Percentiles rank a stretch among this genome's conserved stretches.
Conservation (phyloP, 2,797 vertebrate genomes). For the Sphenodon punctatus region DNA sequence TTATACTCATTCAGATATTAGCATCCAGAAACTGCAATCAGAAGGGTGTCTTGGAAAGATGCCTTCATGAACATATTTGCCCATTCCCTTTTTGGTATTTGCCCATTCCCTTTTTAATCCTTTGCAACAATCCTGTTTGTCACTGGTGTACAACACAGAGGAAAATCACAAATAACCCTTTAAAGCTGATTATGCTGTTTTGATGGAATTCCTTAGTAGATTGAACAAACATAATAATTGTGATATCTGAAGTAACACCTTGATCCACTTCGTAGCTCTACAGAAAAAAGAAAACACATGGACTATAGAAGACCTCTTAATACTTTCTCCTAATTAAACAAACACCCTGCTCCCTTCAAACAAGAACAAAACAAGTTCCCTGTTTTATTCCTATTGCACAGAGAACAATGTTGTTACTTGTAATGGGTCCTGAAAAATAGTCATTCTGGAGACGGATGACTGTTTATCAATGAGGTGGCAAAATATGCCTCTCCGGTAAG, state of each 20-base stretch:
- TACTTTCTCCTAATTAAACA: background rate
- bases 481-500: background rate
- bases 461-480: constrained; percentile 28
- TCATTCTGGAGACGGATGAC: constrained; percentile 14
- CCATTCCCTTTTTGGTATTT: background rate
- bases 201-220: background rate
- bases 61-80: background rate
- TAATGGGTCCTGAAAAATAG: constrained; percentile 20
- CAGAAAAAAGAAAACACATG: constrained; percentile 8
- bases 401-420: background rate
- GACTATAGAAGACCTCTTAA: background rate
- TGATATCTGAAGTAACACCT: constrained; percentile 12
- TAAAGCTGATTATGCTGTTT: background rate
- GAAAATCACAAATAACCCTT: background rate
- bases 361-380: background rate
- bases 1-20: background rate
- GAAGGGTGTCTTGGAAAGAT: too few species aligned
- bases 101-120: background rate
- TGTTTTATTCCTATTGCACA: background rate
- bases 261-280: constrained; percentile 3
- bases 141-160: background rate
- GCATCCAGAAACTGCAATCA: background rate
- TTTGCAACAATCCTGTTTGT: background rate
- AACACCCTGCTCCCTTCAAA: background rate
- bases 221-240: background rate